Conservation (phyloP, 2,797 vertebrate genomes). For the Cossypha dichroa region DNA sequence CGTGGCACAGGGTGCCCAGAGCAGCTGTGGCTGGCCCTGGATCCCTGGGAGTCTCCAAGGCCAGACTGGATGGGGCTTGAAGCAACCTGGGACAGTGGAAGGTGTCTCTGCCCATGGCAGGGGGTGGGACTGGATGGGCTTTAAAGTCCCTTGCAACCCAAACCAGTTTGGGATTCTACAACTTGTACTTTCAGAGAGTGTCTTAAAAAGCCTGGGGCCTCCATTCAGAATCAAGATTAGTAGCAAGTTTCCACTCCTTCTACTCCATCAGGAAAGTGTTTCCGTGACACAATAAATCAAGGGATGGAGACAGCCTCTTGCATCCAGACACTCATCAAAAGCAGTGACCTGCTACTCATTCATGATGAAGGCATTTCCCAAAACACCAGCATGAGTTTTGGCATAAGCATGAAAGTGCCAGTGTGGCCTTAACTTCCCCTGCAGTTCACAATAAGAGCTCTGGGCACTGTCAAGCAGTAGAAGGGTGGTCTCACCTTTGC, state of each 20-base stretch:
- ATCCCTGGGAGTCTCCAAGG: not conserved
- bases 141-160: not conserved
- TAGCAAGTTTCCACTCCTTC: not conserved
- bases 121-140: not conserved
- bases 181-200: not conserved
- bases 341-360: not conserved
- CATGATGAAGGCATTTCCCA: not conserved
- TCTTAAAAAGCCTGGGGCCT: not conserved
- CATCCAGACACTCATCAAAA: accelerated
- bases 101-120: not conserved
- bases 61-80: accelerated
- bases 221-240: not conserved
- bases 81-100: accelerated
- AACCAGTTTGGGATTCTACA: not conserved
- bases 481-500: conserved; percentile 85
- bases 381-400: not conserved
- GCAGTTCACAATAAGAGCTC: not conserved
- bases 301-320: not conserved
- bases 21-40: not conserved
- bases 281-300: not conserved
- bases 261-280: not conserved
- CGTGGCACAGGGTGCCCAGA: not conserved
- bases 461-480: accelerated
- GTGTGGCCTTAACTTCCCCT: accelerated
- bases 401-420: not conserved